Conservation (phyloP, 2,797 vertebrate genomes). For the Gymnoscopelus braueri region DNA sequence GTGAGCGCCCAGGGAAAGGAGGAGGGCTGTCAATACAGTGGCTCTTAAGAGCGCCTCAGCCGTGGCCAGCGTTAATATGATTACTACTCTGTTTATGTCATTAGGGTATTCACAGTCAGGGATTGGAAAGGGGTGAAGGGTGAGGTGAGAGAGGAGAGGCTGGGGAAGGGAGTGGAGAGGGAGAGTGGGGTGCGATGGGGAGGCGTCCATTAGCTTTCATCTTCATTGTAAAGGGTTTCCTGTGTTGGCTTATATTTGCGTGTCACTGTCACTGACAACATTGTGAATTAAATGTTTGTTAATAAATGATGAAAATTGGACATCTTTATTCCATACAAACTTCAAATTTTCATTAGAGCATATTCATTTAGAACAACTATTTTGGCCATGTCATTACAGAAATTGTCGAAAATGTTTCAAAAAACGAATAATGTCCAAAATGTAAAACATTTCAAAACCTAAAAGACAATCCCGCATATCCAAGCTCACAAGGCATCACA, state of each 20-base stretch:
- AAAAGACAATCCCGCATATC: too few relatives aligned
- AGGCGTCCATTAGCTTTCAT: constrained; percentile 26
- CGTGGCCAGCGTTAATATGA: constrained; percentile 74
- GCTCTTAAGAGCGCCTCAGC: constrained; percentile 66
- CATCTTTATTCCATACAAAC: too few relatives aligned
- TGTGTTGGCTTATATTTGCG: constrained; percentile 16
- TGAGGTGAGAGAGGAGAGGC: constrained; percentile 53
- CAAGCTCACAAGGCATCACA: too few relatives aligned
- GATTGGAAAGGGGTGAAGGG: constrained; percentile 71
- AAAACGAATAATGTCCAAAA: too few relatives aligned
- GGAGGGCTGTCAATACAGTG: constrained; percentile 70
- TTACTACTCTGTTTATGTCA: constrained; percentile 78
- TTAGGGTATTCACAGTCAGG: constrained; percentile 77
- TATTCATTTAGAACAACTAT: too few relatives aligned
- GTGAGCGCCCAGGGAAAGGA: constrained; percentile 66
- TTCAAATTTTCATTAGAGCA: too few relatives aligned
- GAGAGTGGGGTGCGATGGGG: constrained; percentile 9
- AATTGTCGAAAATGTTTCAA: too few relatives aligned
- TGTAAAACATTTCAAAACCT: too few relatives aligned
- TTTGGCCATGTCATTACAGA: too few relatives aligned
- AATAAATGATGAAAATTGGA: too few relatives aligned
- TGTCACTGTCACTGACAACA: constrained; percentile 12
- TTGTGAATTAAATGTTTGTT: too few relatives aligned
- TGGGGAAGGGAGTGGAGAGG: constrained; percentile 32
- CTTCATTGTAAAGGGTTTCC: not conserved